phyloP scores from a whole-genome alignment of 2,797 vertebrate species.

The Mallotus villosus region DNA sequence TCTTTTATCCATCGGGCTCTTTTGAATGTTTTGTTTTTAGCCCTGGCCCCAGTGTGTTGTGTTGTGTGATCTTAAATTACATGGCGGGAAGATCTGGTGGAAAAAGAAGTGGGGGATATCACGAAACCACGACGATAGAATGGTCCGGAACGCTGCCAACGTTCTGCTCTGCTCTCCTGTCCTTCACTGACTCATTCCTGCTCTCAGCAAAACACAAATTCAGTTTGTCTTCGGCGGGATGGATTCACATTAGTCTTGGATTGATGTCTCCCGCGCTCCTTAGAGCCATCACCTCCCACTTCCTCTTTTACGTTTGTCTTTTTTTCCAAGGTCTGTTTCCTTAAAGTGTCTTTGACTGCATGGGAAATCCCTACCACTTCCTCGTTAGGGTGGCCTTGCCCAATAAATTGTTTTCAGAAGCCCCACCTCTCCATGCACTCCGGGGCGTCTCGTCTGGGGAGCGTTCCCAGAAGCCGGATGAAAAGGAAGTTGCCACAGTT shows the following conservation, averaged over 20 bases:
- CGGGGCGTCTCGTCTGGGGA: too few species aligned
- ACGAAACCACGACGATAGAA: conserved; percentile 41
- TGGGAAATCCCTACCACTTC: conserved; percentile 41
- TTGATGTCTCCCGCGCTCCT: conserved; percentile 19
- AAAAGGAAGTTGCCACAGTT: too few species aligned
- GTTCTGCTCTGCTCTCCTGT: background rate
- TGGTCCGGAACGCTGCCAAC: conserved; percentile 31
- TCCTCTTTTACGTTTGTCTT: conserved; percentile 25
- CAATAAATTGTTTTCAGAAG: too few species aligned
- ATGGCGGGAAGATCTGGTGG: conserved; percentile 55
- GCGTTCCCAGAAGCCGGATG: too few species aligned
- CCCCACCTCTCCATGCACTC: too few species aligned
- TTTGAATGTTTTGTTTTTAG: conserved; percentile 44
- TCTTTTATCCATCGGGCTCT: conserved; percentile 28
- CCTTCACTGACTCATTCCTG: conserved; percentile 11
- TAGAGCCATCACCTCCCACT: background rate
- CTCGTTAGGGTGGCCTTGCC: too few species aligned
- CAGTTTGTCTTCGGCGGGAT: conserved; percentile 30
- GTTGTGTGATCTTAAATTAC: conserved; percentile 58
- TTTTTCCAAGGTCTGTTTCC: conserved; percentile 39
- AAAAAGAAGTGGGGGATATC: conserved; percentile 41
- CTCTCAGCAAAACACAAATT: conserved; percentile 28
- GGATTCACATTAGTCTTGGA: conserved; percentile 39
- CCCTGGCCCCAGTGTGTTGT: conserved; percentile 33
- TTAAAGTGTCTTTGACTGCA: conserved; percentile 38